These are phyloP conservation scores for Gymnocheta viridis DNA, from an alignment of 2,888 invertebrate species.

Conservation along the genomic window DNA sequence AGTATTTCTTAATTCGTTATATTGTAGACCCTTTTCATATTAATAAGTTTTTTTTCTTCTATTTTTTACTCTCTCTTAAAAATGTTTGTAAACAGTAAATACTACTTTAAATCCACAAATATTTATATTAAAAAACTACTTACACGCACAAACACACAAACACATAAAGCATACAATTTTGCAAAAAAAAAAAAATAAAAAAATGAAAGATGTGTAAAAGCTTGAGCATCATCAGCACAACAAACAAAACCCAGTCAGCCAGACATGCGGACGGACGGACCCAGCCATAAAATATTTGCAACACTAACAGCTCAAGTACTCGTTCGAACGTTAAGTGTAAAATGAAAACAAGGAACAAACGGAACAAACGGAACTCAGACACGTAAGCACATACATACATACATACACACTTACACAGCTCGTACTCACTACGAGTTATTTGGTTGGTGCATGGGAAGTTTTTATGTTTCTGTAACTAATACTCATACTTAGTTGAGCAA, in stretches of 20 bases:
- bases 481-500: not conserved
- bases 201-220: no score
- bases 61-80: not conserved
- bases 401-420: no score
- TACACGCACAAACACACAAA: not conserved
- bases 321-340: not conserved
- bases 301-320: conserved; percentile 31
- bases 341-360: not conserved
- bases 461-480: conserved; percentile 26
- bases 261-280: conserved; percentile 1
- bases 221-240: conserved; percentile 45
- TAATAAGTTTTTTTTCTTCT: no score
- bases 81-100: conserved; percentile 43
- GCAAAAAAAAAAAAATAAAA: no score
- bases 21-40: no score
- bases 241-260: conserved; percentile 17
- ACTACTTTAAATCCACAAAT: conserved; percentile 53
- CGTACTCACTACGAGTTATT: no score
- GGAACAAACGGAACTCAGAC: not conserved
- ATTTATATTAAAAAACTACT: conserved; percentile 35
- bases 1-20: no score
- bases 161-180: no score
- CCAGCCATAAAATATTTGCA: conserved; percentile 27
- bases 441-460: not conserved
- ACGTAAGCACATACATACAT: not conserved